These are phyloP conservation scores for Lepidocolaptes lacrymiger DNA, from an alignment of 2,797 vertebrate species.

Conservation along the genomic window DNA sequence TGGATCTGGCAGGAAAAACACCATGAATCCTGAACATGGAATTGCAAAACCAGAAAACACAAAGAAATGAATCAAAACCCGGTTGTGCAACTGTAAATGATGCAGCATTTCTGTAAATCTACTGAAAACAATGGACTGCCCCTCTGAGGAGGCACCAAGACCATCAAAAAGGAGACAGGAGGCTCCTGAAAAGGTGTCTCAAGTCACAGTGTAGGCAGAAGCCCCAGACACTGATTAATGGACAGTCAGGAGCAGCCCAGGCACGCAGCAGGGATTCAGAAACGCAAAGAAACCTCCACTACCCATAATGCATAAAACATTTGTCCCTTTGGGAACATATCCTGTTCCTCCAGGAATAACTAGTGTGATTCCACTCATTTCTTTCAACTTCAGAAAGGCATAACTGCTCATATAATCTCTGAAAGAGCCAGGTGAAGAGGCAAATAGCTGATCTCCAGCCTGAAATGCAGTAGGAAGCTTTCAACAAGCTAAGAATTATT, in stretches of 20 bases:
- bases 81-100: not conserved
- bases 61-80: not conserved
- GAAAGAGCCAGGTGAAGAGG: not conserved
- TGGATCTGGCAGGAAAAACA: not conserved
- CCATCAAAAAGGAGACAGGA: not conserved
- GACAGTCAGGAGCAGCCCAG: not conserved
- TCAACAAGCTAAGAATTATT: constrained; percentile 23
- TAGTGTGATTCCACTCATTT: not conserved
- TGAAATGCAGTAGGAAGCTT: not conserved
- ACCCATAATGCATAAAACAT: not conserved
- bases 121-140: not conserved
- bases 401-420: not conserved
- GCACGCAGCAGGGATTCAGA: not conserved
- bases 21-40: not conserved
- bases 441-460: not conserved
- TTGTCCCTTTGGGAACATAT: not conserved
- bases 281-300: not conserved
- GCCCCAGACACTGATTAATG: not conserved
- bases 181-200: not conserved
- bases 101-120: not conserved
- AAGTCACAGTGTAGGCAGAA: not conserved
- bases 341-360: not conserved
- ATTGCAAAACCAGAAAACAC: not conserved
- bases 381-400: not conserved
- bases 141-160: not conserved